These are phyloP conservation scores for Poeciliopsis paucimaculata DNA, from an alignment of 2,797 vertebrate genomes.

Conservation along the genomic window DNA sequence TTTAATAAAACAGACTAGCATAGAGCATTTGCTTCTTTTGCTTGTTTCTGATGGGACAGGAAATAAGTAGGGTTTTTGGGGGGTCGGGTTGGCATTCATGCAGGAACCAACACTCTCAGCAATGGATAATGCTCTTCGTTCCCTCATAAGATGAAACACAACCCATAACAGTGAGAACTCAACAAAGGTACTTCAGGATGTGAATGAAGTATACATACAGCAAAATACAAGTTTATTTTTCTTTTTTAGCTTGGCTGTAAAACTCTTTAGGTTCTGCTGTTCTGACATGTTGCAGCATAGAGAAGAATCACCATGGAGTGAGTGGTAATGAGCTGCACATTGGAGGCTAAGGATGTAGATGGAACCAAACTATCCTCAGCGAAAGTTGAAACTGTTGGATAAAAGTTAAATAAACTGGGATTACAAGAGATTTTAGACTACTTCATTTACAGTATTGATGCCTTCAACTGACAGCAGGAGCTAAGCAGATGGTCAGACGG, in stretches of 20 bases:
- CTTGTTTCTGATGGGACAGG: background rate
- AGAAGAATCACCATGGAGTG: conserved; percentile 20
- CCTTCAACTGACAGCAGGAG: conserved; percentile 40
- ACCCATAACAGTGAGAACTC: background rate
- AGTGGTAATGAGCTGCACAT: conserved; percentile 52
- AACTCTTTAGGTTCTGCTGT: conserved; percentile 9
- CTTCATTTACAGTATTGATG: conserved; percentile 51
- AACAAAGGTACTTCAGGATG: conserved; percentile 12
- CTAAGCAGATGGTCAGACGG: conserved; percentile 67
- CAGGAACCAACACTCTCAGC: background rate
- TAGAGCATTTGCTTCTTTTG: background rate
- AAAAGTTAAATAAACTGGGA: conserved; percentile 30
- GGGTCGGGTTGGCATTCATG: background rate
- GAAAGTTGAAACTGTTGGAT: conserved; percentile 22
- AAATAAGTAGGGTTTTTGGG: too few relatives aligned
- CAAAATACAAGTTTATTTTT: background rate
- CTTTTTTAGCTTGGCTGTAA: conserved; percentile 4
- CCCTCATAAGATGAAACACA: conserved; percentile 12
- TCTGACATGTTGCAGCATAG: conserved; percentile 4
- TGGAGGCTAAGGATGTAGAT: conserved; percentile 44
- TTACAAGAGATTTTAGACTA: conserved; percentile 28
- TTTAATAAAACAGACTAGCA: background rate
- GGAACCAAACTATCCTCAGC: conserved; percentile 33
- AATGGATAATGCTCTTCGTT: conserved; percentile 8
- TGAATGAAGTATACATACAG: conserved; percentile 15